phyloP scores from a whole-genome alignment of 2,797 vertebrate species.

The Lagorchestes hirsutus region DNA sequence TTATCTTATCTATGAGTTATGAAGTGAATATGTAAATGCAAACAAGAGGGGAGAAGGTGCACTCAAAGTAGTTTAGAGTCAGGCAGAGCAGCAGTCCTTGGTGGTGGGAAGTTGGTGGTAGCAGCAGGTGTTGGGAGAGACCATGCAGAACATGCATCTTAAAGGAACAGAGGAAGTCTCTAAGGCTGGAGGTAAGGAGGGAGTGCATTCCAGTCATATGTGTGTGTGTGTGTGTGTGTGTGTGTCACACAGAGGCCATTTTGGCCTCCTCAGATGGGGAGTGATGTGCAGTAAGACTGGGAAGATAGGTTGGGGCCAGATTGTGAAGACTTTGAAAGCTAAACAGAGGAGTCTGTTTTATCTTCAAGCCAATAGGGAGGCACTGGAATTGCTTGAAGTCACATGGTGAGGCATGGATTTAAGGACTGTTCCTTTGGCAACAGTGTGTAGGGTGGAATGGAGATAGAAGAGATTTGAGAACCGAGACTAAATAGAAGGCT shows the following conservation, averaged over 20 bases:
- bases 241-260: neutral
- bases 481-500: neutral
- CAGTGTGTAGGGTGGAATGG: neutral
- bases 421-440: neutral
- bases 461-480: neutral
- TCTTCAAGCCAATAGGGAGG: neutral
- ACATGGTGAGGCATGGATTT: neutral
- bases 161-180: neutral
- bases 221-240: neutral
- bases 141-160: neutral
- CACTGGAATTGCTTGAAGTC: neutral
- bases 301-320: neutral
- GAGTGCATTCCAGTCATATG: neutral
- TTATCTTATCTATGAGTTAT: no score
- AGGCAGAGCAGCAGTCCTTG: neutral
- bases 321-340: neutral
- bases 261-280: neutral
- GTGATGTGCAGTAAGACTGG: neutral
- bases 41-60: neutral
- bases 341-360: neutral
- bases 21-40: neutral
- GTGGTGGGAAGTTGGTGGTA: neutral
- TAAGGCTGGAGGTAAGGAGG: neutral
- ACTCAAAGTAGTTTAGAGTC: neutral
- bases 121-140: neutral